phyloP scores from a whole-genome alignment of 2,888 invertebrate genomes.

The Catocala nupta region DNA sequence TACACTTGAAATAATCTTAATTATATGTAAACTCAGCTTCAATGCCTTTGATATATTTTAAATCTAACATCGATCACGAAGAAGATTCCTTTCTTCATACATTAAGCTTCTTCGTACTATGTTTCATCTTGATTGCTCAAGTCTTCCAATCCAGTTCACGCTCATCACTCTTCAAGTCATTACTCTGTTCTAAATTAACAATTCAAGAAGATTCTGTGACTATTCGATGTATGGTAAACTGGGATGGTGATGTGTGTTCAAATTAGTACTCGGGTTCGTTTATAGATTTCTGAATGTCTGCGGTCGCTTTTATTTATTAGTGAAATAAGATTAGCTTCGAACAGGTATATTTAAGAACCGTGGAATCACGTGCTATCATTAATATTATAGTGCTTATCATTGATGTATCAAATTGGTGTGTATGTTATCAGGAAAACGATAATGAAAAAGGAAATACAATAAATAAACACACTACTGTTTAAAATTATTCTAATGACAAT shows the following conservation, averaged over 20 bases:
- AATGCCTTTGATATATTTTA: constrained; percentile 50
- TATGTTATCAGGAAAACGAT: not conserved
- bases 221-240: constrained; percentile 50
- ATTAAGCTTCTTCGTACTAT: constrained; percentile 52
- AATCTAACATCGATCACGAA: constrained; percentile 37
- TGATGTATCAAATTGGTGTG: constrained; percentile 54
- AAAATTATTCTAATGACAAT: too few relatives aligned
- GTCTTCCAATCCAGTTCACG: constrained; percentile 77
- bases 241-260: constrained; percentile 68
- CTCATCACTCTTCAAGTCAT: constrained; percentile 60
- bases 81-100: constrained; percentile 44
- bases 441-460: too few relatives aligned
- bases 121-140: constrained; percentile 66
- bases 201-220: constrained; percentile 53
- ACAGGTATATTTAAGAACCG: constrained; percentile 57
- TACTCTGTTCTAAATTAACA: constrained; percentile 29
- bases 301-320: constrained; percentile 64
- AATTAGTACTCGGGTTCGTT: constrained; percentile 56
- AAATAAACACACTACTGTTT: too few relatives aligned
- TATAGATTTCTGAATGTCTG: constrained; percentile 51
- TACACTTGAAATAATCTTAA: too few relatives aligned
- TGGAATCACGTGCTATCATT: constrained; percentile 70
- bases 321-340: constrained; percentile 65
- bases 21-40: constrained; percentile 17
- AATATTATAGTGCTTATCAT: constrained; percentile 47